Conservation (phyloP, 2,113 vertebrate genomes). For the Lampris megalopsis region DNA sequence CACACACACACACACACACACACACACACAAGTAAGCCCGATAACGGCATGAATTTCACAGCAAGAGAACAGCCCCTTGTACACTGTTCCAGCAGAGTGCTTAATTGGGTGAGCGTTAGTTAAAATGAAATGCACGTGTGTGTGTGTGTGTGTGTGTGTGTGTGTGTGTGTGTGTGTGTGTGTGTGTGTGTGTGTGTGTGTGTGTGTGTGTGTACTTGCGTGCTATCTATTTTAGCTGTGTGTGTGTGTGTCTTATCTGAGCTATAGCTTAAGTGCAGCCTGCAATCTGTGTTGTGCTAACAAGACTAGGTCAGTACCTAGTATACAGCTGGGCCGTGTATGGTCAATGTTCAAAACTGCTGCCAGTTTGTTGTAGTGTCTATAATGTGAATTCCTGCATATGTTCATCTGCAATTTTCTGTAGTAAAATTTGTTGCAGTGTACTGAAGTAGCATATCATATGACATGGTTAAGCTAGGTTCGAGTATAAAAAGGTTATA, state of each 20-base stretch:
- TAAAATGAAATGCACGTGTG: neutral
- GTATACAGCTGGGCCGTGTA: too few species aligned
- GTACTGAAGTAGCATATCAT: too few species aligned
- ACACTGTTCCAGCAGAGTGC: slow-evolving; percentile 36
- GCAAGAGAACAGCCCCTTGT: slow-evolving; percentile 9
- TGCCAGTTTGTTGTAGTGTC: too few species aligned
- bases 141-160: neutral
- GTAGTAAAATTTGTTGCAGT: too few species aligned
- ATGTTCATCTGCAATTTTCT: too few species aligned
- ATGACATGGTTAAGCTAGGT: too few species aligned
- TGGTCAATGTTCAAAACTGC: too few species aligned
- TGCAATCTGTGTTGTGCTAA: neutral
- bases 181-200: slow-evolving; percentile 6
- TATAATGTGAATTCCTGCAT: too few species aligned
- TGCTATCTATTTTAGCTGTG: neutral
- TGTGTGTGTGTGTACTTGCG: neutral
- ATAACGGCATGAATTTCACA: neutral
- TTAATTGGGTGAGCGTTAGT: slow-evolving; percentile 42
- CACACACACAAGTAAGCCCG: neutral
- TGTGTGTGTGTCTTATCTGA: neutral
- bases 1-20: neutral
- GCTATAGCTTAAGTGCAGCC: neutral
- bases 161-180: neutral
- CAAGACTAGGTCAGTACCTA: neutral
- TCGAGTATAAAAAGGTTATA: too few species aligned